Evolutionary conservation across 1,140 invertebrate genomes (phyloP).

Genomic region (Trachymyrmex cornetzi): DNA sequence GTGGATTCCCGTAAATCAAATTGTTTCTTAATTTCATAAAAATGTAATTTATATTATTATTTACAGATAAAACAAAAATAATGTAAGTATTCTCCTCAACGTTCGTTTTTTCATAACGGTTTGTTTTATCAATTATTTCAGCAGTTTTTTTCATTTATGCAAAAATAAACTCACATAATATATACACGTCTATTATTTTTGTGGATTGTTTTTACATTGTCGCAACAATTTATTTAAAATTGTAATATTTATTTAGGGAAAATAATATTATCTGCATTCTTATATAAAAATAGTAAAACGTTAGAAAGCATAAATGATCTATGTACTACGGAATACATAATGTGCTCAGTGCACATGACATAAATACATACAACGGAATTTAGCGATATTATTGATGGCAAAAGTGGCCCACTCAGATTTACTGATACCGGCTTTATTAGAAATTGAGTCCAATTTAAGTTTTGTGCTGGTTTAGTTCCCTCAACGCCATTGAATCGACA

Average conservation of each 20-base stretch:
- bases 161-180: neutral
- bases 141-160: neutral
- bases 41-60: neutral
- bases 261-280: neutral
- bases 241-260: neutral
- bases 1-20: constrained; percentile 2
- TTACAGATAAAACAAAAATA: constrained; percentile 9
- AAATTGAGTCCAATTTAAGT: constrained; percentile 74
- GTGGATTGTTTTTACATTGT: neutral
- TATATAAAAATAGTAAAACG: neutral
- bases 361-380: constrained; percentile 24
- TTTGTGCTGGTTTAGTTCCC: constrained; percentile 41
- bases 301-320: neutral
- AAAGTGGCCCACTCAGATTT: constrained; percentile 16
- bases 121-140: neutral
- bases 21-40: neutral
- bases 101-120: neutral
- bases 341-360: neutral
- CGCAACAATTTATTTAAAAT: constrained; percentile 16
- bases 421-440: constrained; percentile 51
- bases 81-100: neutral
- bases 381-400: constrained; percentile 24
- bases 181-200: neutral
- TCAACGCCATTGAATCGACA: constrained; percentile 57
- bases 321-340: neutral